Percentiles rank a stretch among this genome's conserved stretches.
Conservation (phyloP, 2,888 invertebrate genomes). For the Machimus atricapillus region DNA sequence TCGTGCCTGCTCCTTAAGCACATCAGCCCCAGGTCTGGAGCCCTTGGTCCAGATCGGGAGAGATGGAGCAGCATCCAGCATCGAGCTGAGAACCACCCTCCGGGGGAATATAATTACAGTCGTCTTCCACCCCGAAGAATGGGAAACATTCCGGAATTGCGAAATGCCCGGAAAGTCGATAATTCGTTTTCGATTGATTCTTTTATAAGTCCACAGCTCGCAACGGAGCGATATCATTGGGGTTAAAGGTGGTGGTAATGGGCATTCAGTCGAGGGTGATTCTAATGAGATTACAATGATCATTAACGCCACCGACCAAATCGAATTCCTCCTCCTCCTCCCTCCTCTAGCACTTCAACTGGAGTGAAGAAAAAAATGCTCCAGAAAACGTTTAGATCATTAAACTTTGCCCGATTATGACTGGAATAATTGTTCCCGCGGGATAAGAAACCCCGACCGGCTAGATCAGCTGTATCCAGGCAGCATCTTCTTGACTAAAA, state of each 20-base stretch:
- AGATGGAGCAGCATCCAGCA: neutral
- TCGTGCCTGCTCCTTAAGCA: neutral
- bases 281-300: neutral
- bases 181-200: slow-evolving; percentile 35
- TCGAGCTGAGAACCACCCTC: neutral
- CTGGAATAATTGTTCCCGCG: slow-evolving; percentile 4
- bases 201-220: neutral
- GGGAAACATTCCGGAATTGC: neutral
- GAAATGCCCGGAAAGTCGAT: neutral
- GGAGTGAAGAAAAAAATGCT: neutral
- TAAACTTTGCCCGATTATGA: neutral
- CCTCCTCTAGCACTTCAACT: neutral
- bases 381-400: neutral
- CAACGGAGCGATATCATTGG: neutral
- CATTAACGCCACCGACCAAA: neutral
- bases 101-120: neutral
- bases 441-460: neutral
- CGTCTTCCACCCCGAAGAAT: neutral
- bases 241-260: neutral
- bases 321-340: neutral
- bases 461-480: neutral
- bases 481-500: neutral
- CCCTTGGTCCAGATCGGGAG: neutral
- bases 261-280: neutral
- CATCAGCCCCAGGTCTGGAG: neutral